Evolutionary conservation across 2,888 invertebrate genomes (phyloP).

Genomic region (Orchesellides sinensis): DNA sequence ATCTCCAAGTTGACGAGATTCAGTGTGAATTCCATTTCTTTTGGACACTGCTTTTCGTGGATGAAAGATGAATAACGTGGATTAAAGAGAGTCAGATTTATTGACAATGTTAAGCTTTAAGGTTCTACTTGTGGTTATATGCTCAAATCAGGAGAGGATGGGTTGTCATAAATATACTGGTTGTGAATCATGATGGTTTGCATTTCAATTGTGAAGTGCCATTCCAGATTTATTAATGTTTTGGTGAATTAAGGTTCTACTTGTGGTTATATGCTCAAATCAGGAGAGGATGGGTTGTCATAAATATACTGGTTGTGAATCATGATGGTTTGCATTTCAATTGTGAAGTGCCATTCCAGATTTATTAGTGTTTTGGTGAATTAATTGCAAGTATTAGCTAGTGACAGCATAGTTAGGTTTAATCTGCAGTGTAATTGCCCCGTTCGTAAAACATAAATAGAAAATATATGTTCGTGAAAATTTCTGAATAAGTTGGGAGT

Average conservation of each 20-base stretch:
- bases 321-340: neutral
- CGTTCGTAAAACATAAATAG: too few species aligned
- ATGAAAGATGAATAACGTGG: too few species aligned
- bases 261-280: neutral
- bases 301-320: neutral
- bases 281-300: neutral
- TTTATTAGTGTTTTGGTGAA: too few species aligned
- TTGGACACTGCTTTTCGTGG: neutral
- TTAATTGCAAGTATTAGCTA: too few species aligned
- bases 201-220: neutral
- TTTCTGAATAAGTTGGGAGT: too few species aligned
- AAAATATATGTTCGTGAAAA: too few species aligned
- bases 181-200: neutral
- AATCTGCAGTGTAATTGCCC: too few species aligned
- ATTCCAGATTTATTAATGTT: too few species aligned
- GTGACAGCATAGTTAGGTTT: too few species aligned
- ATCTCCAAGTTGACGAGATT: slow-evolving; percentile 3
- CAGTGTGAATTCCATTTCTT: slow-evolving; percentile 4
- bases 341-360: neutral
- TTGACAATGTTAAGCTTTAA: neutral
- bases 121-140: neutral
- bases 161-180: neutral
- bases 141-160: neutral
- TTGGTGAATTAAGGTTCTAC: too few species aligned
- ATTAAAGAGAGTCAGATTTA: too few species aligned